Base-by-base conservation (phyloP, 2,113 vertebrate genomes). In the Daubentonia madagascariensis region DNA sequence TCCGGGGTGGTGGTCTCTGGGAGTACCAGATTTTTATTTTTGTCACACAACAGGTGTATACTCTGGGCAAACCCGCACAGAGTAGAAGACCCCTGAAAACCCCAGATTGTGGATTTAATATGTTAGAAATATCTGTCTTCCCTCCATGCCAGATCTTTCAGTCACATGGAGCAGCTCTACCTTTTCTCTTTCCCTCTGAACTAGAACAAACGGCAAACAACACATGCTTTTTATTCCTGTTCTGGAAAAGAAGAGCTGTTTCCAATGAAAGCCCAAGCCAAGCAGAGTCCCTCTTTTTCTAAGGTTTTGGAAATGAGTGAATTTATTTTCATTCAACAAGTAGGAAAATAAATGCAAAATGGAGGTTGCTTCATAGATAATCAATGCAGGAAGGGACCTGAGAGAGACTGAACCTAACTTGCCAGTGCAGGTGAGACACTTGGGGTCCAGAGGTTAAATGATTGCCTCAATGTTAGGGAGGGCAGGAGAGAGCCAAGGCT, bases 361-460 rank as follows among this genome's bases (percentile, higher is more conserved):
- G 25, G 80, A 59, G 50, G 6, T 85, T 48, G 18, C 14, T 54
- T 85, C 35, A 40, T n/a, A 92, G 80, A 63, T n/a, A 92, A 48
- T 67, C 57, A 8, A 22, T 28, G 40, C n/a, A 78, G 18, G 59
- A 89, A 54, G 45, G 18, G 45, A 76, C 52, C 14, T 8, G 59
- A 59, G 91, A 85, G 23, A 25, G 30, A 59, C 0, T 12, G 4
- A 54, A 20, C 35, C 22, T 43, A 45, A 45, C 30, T 20, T 70
- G 37, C 43, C 50, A 68, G 6, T 37, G 52, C 40, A 85, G 65
- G 73, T 68, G 70, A 54, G 54, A 97, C 95, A 95, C 85, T 6
- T 83, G 90, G 78, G n/a, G 50, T 35, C 50, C 89, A 68, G 59
- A 98, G 35, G 45, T 50, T n/a, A 94, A 93, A 93, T 65, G 96